These are phyloP conservation scores for Onthophagus taurus DNA, from an alignment of 1,140 invertebrate genomes.

Conservation along the genomic window DNA sequence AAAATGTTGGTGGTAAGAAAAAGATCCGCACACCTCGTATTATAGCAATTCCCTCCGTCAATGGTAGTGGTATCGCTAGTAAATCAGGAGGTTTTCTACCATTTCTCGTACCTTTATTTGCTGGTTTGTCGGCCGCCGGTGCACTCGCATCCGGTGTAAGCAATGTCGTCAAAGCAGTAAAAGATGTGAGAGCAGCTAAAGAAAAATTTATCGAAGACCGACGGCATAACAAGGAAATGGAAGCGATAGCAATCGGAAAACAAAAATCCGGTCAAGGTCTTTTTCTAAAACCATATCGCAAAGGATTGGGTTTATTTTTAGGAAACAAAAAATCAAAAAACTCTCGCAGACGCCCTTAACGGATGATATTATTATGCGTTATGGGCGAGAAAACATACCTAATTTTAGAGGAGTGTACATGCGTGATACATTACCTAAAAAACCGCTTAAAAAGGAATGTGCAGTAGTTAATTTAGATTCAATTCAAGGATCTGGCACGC, in stretches of 20 bases:
- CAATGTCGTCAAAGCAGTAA: constrained; percentile 24
- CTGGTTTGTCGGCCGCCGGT: constrained; percentile 31
- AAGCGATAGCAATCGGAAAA: constrained; percentile 12
- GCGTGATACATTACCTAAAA: constrained; percentile 22
- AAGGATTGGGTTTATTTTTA: constrained; percentile 20
- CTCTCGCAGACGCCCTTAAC: constrained; percentile 25
- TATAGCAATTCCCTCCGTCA: constrained; percentile 28
- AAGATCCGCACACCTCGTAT: constrained; percentile 24
- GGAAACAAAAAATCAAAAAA: constrained; percentile 17
- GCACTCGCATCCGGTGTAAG: constrained; percentile 26
- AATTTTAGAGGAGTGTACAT: constrained; percentile 28
- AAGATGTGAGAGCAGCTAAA: constrained; percentile 16
- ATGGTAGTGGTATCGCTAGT: too few relatives aligned
- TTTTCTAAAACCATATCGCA: constrained; percentile 10
- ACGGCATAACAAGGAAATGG: constrained; percentile 30
- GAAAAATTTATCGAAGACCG: constrained; percentile 21
- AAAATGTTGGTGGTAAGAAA: constrained; percentile 13
- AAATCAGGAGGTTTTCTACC: constrained; percentile 33
- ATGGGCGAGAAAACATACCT: constrained; percentile 27
- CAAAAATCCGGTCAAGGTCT: constrained; percentile 9
- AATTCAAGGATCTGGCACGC: background rate
- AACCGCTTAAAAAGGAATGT: background rate
- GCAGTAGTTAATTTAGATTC: constrained; percentile 1
- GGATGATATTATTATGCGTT: too few relatives aligned
- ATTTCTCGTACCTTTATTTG: constrained; percentile 31